These are phyloP conservation scores for Malurus cyaneus DNA, from an alignment of 2,113 vertebrate genomes.

Conservation along the genomic window DNA sequence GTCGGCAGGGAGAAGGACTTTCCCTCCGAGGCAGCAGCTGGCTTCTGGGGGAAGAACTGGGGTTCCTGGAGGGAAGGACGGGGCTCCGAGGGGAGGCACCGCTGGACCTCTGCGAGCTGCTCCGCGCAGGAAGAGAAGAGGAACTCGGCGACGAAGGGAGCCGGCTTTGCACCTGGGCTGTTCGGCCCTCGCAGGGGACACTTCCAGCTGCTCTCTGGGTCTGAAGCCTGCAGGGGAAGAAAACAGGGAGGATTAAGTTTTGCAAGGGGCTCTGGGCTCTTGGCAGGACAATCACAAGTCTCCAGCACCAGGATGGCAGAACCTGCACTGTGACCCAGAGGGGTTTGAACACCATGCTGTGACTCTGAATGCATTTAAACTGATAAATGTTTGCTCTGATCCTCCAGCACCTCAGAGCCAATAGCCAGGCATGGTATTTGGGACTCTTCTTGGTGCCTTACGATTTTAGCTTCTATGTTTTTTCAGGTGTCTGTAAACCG, in stretches of 20 bases:
- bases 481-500: too few species aligned
- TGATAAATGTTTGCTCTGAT: not conserved
- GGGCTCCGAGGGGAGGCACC: slow-evolving; percentile 66
- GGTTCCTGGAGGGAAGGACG: slow-evolving; percentile 74
- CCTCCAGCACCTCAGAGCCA: not conserved
- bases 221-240: slow-evolving; percentile 72
- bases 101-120: slow-evolving; percentile 74
- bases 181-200: slow-evolving; percentile 46
- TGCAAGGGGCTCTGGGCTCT: not conserved
- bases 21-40: slow-evolving; percentile 79
- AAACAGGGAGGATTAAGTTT: not conserved
- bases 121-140: slow-evolving; percentile 55
- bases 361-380: not conserved
- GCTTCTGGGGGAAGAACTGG: slow-evolving; percentile 81
- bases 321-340: not conserved
- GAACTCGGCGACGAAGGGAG: slow-evolving; percentile 51
- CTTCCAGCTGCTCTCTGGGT: slow-evolving; percentile 67
- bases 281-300: not conserved
- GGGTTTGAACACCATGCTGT: not conserved
- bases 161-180: slow-evolving; percentile 50
- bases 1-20: slow-evolving; percentile 87
- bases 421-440: fast-evolving
- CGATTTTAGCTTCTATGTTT: too few species aligned
- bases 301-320: not conserved
- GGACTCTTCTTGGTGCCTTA: not conserved